Evolutionary conservation across 2,113 vertebrate genomes (phyloP).

Genomic region (Mesocricetus auratus): DNA sequence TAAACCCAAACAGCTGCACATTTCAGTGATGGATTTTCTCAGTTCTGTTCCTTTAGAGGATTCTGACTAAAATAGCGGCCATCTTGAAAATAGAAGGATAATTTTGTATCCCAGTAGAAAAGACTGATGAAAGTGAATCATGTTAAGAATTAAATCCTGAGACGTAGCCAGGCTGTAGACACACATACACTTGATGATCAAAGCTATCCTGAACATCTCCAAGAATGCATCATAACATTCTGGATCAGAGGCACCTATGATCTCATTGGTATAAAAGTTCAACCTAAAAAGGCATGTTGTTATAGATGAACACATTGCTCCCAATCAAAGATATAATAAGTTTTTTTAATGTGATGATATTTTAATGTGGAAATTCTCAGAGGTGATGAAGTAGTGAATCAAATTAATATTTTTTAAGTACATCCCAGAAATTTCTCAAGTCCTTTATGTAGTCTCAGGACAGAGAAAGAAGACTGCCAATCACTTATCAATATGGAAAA

Average conservation of each 20-base stretch:
- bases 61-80: background rate
- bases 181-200: background rate
- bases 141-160: background rate
- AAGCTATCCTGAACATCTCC: background rate
- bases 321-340: background rate
- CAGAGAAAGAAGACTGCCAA: background rate
- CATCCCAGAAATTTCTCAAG: background rate
- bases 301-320: background rate
- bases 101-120: background rate
- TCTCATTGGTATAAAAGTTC: background rate
- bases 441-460: background rate
- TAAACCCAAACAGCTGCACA: background rate
- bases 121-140: background rate
- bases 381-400: background rate
- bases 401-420: background rate
- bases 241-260: background rate
- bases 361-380: background rate
- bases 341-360: background rate
- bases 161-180: background rate
- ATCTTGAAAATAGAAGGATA: background rate
- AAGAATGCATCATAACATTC: background rate
- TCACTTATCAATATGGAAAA: background rate
- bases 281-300: background rate
- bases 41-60: background rate
- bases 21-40: background rate